These are phyloP conservation scores for Iselma pallidipennis DNA, from an alignment of 2,888 invertebrate genomes.

Conservation along the genomic window DNA sequence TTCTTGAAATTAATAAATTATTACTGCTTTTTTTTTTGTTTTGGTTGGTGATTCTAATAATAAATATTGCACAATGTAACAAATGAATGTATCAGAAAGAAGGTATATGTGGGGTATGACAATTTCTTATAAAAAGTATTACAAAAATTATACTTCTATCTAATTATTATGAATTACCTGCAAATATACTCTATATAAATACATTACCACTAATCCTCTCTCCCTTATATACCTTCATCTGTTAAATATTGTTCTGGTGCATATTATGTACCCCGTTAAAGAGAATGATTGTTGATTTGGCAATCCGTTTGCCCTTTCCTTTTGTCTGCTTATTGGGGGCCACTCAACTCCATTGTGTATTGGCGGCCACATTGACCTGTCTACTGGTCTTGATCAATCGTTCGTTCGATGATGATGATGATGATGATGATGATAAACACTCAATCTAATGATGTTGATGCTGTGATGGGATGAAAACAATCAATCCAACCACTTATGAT, in stretches of 20 bases:
- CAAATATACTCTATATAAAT: slow-evolving; percentile 16
- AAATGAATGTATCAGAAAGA: slow-evolving; percentile 22
- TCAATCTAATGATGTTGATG: slow-evolving; percentile 30
- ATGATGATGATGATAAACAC: slow-evolving; percentile 60
- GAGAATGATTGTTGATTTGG: slow-evolving; percentile 62
- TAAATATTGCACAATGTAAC: neutral
- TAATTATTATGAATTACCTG: neutral
- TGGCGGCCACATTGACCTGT: slow-evolving; percentile 42
- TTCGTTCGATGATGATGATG: slow-evolving; percentile 47
- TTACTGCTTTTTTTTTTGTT: neutral
- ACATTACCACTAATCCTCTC: slow-evolving; percentile 32
- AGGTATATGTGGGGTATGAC: slow-evolving; percentile 45
- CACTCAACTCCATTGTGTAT: slow-evolving; percentile 58
- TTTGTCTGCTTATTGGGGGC: slow-evolving; percentile 68
- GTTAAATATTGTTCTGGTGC: slow-evolving; percentile 48
- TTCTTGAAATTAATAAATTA: neutral
- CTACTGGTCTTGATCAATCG: slow-evolving; percentile 42
- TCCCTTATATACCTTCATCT: slow-evolving; percentile 52
- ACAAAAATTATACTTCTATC: slow-evolving; percentile 2
- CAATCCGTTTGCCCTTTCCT: slow-evolving; percentile 69
- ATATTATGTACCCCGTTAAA: slow-evolving; percentile 49
- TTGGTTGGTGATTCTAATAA: neutral
- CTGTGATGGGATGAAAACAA: slow-evolving; percentile 33
- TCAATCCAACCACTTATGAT: slow-evolving; percentile 30
- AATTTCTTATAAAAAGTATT: slow-evolving; percentile 12